Evolutionary conservation across 2,797 vertebrate genomes (phyloP), one percentile per base, ranked within the genome.

Genomic region (Dryobates pubescens): DNA sequence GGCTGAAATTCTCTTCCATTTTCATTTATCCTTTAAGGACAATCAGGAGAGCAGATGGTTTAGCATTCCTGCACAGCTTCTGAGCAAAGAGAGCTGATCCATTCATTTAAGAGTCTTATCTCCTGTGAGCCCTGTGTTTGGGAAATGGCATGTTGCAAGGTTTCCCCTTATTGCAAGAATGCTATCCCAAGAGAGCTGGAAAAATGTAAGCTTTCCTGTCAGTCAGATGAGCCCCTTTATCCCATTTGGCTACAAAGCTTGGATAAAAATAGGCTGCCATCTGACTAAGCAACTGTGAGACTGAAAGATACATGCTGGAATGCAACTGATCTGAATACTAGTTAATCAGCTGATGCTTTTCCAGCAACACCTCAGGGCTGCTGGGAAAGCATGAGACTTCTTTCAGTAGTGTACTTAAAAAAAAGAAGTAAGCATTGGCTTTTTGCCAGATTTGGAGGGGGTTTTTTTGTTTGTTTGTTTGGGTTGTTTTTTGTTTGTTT

Each of bases 141-240:
- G 85, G 86, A 86, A 95, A 92, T 45, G 30, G 41, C 68, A 71
- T 49, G 67, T 56, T 80, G 74, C 63, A 93, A 88, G 73, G 30
- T 80, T 93, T 85, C 79, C 26, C 88, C 63, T 67, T 61, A 79
- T 51, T 90, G 83, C 22, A 81, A 67, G 82, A 76, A 77, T 32
- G 30, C 68, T 84, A 94, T 92, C 68, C 86, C 1, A 8, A 58
- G 32, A 84, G 54, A 59, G 45, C 81, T 73, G 70, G 70, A 88
- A 95, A 95, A 93, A 85, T 58, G 53, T 86, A 95, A 94, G 92
- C 88, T 95, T 96, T 96, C 92, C 88, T 88, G 83, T 90, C 88
- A 91, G 70, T 93, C 84, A 92, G 88, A 95, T 95, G 91, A 96
- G 85, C 51, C 56, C 54, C 64, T 93, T 96, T 93, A 96, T 95